These are phyloP conservation scores for Gasterosteus aculeatus DNA, from an alignment of 2,113 vertebrate species.

Conservation along the genomic window DNA sequence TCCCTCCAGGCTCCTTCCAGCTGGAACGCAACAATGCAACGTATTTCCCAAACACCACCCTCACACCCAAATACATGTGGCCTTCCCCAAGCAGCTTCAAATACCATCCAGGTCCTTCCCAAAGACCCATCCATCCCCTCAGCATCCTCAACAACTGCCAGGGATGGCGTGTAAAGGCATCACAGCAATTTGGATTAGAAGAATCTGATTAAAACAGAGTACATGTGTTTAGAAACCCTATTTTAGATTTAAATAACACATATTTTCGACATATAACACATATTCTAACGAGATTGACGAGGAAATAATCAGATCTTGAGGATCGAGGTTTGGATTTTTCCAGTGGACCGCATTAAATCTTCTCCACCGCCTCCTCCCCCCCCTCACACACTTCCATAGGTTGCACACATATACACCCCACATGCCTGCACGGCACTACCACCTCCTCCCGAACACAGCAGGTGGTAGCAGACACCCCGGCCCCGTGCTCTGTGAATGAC, in stretches of 20 bases:
- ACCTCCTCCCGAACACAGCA: slow-evolving; percentile 65
- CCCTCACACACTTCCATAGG: background rate
- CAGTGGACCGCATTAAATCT: slow-evolving; percentile 10
- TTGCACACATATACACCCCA: slow-evolving; percentile 34
- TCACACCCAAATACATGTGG: slow-evolving; percentile 14
- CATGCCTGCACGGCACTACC: slow-evolving; percentile 30
- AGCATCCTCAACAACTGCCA: slow-evolving; percentile 18
- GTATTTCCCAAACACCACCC: slow-evolving; percentile 25
- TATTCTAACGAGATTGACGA: slow-evolving; percentile 3
- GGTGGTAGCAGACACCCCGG: slow-evolving; percentile 65
- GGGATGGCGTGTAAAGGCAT: slow-evolving; percentile 20
- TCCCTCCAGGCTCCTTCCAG: slow-evolving; percentile 61
- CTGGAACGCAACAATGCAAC: slow-evolving; percentile 47
- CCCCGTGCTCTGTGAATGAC: slow-evolving; percentile 52
- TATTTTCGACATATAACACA: slow-evolving; percentile 1
- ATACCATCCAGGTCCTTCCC: slow-evolving; percentile 14
- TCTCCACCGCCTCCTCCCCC: background rate
- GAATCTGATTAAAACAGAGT: slow-evolving; percentile 19
- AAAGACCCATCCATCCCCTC: slow-evolving; percentile 31
- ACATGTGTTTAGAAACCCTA: slow-evolving; percentile 1
- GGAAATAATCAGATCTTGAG: slow-evolving; percentile 4
- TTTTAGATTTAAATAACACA: slow-evolving; percentile 3
- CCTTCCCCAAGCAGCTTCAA: slow-evolving; percentile 17
- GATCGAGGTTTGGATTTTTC: slow-evolving; percentile 9
- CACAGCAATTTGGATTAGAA: slow-evolving; percentile 34